Evolutionary conservation across 1,140 invertebrate genomes (phyloP).

Genomic region (Arion vulgaris): DNA sequence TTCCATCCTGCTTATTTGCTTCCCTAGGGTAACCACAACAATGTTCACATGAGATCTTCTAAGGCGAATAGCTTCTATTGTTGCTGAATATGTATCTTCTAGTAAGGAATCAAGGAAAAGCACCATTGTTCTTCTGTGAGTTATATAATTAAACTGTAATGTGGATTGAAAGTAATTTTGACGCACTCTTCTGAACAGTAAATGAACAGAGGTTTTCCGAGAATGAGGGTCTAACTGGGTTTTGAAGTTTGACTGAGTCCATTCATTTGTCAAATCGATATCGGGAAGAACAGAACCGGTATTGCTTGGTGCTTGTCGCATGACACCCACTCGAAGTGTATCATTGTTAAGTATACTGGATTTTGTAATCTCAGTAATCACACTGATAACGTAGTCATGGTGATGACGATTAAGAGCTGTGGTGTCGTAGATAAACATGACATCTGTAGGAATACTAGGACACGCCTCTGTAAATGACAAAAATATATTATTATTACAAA

Average conservation of each 20-base stretch:
- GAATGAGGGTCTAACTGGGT: neutral
- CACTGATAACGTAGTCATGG: constrained; percentile 6
- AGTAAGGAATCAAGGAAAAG: constrained; percentile 16
- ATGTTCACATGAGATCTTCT: constrained; percentile 10
- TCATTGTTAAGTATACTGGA: neutral
- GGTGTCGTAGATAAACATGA: constrained; percentile 19
- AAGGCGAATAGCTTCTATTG: neutral
- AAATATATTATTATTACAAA: no score
- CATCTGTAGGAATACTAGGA: neutral
- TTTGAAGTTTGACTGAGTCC: constrained; percentile 16
- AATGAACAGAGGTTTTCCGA: neutral
- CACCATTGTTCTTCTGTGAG: constrained; percentile 3
- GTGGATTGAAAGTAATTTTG: constrained; percentile 3
- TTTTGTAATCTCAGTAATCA: neutral
- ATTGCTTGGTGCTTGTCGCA: neutral
- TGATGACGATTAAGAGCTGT: neutral
- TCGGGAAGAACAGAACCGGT: neutral
- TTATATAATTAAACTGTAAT: neutral
- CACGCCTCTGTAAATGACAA: neutral
- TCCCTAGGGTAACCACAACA: constrained; percentile 16
- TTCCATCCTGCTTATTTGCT: neutral
- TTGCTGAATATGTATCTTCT: neutral
- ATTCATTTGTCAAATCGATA: constrained; percentile 26
- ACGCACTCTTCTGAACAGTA: neutral
- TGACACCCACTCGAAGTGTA: constrained; percentile 5